Evolutionary conservation across 2,797 vertebrate genomes (phyloP).

Genomic region (Mastacembelus armatus): DNA sequence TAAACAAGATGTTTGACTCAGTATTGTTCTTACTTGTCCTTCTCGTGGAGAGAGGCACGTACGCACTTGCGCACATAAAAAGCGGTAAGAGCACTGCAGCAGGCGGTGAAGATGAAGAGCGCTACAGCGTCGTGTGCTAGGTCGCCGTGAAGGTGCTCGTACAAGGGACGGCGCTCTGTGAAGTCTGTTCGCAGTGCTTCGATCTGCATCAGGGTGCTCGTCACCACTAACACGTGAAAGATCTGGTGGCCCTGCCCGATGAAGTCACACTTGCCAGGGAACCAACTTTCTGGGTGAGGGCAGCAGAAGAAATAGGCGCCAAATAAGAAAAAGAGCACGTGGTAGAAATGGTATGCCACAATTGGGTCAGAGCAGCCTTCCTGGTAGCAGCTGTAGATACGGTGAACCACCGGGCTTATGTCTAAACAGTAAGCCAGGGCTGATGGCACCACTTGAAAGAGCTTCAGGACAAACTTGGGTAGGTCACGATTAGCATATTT

Average conservation of each 20-base stretch:
- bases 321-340: conserved; percentile 92
- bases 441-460: conserved; percentile 93
- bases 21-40: conserved; percentile 70
- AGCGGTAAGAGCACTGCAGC: conserved; percentile 90
- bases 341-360: conserved; percentile 90
- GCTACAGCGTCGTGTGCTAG: conserved; percentile 88
- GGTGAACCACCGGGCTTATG: conserved; percentile 94
- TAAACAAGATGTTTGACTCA: conserved; percentile 24
- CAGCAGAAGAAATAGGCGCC: conserved; percentile 94
- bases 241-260: conserved; percentile 96
- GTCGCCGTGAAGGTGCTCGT: conserved; percentile 87
- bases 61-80: conserved; percentile 88
- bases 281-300: conserved; percentile 93
- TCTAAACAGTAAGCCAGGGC: conserved; percentile 92
- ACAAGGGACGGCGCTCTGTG: conserved; percentile 85
- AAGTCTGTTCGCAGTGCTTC: conserved; percentile 94
- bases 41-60: conserved; percentile 81
- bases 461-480: conserved; percentile 82
- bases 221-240: conserved; percentile 92
- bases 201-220: conserved; percentile 93
- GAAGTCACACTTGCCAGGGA: conserved; percentile 92
- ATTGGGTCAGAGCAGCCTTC: conserved; percentile 83
- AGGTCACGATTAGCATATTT: conserved; percentile 87
- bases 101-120: conserved; percentile 89
- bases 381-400: conserved; percentile 86